Evolutionary conservation across 1,140 invertebrate species (phyloP).

Genomic region (Dendrolimus kikuchii): DNA sequence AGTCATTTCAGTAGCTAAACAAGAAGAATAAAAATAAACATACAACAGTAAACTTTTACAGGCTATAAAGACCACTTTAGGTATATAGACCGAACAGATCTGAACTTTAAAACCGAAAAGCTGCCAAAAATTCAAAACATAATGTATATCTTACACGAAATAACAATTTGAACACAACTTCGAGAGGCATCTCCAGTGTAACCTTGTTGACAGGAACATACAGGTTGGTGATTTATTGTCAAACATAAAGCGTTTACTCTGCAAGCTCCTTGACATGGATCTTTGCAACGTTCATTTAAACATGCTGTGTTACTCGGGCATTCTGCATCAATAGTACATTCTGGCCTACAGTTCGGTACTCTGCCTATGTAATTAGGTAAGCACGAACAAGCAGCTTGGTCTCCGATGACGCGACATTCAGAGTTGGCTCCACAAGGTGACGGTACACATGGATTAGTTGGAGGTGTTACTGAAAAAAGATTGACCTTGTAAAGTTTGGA

Average conservation of each 20-base stretch:
- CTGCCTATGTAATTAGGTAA: slow-evolving; percentile 80
- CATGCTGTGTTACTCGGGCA: slow-evolving; percentile 79
- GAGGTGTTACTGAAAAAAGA: slow-evolving; percentile 39
- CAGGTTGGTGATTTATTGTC: slow-evolving; percentile 76
- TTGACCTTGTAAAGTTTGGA: not conserved
- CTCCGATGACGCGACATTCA: slow-evolving; percentile 82
- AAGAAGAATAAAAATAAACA: slow-evolving; percentile 2
- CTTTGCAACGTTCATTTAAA: slow-evolving; percentile 78
- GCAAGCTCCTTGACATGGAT: slow-evolving; percentile 82
- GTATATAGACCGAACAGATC: no score
- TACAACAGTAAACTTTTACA: not conserved
- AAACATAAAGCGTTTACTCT: slow-evolving; percentile 78
- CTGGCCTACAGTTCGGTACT: slow-evolving; percentile 84
- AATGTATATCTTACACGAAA: slow-evolving; percentile 36
- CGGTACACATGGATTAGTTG: slow-evolving; percentile 75
- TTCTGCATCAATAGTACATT: slow-evolving; percentile 81
- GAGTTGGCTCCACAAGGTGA: slow-evolving; percentile 87
- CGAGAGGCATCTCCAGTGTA: slow-evolving; percentile 69
- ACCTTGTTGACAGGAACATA: slow-evolving; percentile 72
- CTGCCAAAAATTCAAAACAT: slow-evolving; percentile 3
- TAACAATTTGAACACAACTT: slow-evolving; percentile 50
- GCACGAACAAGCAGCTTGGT: slow-evolving; percentile 84
- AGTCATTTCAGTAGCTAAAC: slow-evolving; percentile 60
- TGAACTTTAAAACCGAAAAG: no score
- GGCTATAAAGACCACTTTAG: no score